Conservation (phyloP, 1,140 invertebrate genomes). For the Drosophila elegans region DNA sequence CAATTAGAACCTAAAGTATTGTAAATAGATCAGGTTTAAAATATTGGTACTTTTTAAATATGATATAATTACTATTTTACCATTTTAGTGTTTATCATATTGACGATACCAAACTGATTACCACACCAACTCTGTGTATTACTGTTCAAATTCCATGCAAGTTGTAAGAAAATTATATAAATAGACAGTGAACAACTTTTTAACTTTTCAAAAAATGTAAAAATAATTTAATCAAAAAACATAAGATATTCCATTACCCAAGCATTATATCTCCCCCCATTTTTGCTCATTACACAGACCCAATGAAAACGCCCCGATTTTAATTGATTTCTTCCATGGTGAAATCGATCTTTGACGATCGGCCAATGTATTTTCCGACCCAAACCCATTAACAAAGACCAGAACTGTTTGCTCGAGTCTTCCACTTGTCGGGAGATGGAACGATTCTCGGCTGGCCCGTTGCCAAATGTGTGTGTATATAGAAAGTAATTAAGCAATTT, state of each 20-base stretch:
- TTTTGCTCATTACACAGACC: constrained; percentile 5
- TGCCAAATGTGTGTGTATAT: constrained; percentile 54
- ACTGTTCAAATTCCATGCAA: too few relatives aligned
- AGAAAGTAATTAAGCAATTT: constrained; percentile 80
- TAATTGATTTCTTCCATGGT: constrained; percentile 36
- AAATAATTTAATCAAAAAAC: background rate
- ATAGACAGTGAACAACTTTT: background rate
- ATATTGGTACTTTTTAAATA: too few relatives aligned
- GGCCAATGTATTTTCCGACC: constrained; percentile 11
- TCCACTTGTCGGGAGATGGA: constrained; percentile 14
- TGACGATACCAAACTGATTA: too few relatives aligned
- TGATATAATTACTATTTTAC: too few relatives aligned
- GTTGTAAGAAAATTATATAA: background rate
- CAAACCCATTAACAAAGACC: constrained; percentile 36
- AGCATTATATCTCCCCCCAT: background rate
- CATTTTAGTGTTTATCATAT: too few relatives aligned
- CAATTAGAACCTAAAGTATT: too few relatives aligned
- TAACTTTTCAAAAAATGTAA: background rate
- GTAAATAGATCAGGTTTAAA: too few relatives aligned
- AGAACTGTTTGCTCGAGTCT: constrained; percentile 34
- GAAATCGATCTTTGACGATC: constrained; percentile 52
- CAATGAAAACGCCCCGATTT: constrained; percentile 18
- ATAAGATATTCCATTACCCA: constrained; percentile 1
- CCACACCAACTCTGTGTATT: too few relatives aligned
- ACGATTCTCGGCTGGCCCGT: constrained; percentile 33